Conservation (phyloP, 1,140 invertebrate species). For the Brachionus rubens region DNA sequence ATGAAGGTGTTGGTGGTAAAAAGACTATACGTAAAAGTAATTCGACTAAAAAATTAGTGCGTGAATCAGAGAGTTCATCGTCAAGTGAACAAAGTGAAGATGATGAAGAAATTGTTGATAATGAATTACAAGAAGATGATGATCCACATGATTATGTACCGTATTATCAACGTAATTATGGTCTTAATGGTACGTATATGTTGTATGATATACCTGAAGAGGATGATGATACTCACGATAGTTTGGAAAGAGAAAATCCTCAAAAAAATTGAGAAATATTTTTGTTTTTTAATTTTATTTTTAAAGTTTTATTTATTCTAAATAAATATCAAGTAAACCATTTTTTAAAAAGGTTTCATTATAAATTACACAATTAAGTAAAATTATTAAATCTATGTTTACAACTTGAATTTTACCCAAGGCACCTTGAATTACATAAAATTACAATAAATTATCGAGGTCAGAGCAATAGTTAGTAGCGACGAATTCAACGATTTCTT, state of each 20-base stretch:
- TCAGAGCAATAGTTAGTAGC: too few species aligned
- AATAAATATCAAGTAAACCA: too few species aligned
- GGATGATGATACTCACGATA: slow-evolving; percentile 8
- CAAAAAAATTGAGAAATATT: too few species aligned
- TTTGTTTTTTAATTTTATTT: too few species aligned
- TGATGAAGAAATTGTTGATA: not conserved
- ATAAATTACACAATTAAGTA: too few species aligned
- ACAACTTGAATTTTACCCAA: too few species aligned
- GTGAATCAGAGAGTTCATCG: slow-evolving; percentile 17
- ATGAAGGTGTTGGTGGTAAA: not conserved
- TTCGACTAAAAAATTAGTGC: not conserved
- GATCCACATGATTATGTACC: slow-evolving; percentile 13
- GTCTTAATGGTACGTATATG: not conserved
- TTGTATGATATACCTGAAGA: slow-evolving; percentile 43
- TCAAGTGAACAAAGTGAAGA: not conserved
- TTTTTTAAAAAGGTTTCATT: too few species aligned
- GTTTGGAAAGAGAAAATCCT: not conserved
- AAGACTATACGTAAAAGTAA: not conserved
- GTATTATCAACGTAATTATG: slow-evolving; percentile 22
- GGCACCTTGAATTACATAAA: too few species aligned
- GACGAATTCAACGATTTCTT: too few species aligned
- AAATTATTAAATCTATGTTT: too few species aligned
- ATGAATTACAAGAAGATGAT: not conserved
- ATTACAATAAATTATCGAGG: too few species aligned
- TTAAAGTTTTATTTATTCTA: too few species aligned